Evolutionary conservation across 2,888 invertebrate species (phyloP).

Genomic region (Muschampia plurimacula): DNA sequence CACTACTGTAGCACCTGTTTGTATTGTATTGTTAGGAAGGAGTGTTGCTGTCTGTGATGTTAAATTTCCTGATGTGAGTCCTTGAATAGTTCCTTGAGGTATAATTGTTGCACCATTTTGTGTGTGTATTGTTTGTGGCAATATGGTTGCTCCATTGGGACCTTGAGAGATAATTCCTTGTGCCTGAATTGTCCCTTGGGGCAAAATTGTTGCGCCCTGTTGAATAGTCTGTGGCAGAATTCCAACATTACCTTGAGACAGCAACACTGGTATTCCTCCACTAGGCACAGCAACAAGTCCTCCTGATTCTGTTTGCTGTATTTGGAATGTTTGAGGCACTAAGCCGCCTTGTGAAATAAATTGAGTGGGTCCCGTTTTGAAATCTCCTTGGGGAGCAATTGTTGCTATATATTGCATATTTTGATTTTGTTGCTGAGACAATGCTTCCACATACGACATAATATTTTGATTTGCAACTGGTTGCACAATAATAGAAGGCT

Average conservation of each 20-base stretch:
- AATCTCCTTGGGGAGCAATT: conserved; percentile 87
- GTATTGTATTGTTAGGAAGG: conserved; percentile 71
- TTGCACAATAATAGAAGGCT: conserved; percentile 89
- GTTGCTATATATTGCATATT: conserved; percentile 92
- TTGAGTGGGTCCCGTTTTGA: conserved; percentile 83
- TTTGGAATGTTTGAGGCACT: conserved; percentile 86
- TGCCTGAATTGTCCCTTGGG: conserved; percentile 84
- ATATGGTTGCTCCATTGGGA: conserved; percentile 85
- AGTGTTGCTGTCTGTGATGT: conserved; percentile 74
- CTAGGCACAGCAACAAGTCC: conserved; percentile 87
- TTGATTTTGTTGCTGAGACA: conserved; percentile 89
- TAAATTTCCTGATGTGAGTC: conserved; percentile 69
- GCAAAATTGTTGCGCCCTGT: conserved; percentile 85
- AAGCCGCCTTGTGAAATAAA: conserved; percentile 84
- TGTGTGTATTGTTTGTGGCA: conserved; percentile 85
- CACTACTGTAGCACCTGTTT: conserved; percentile 75
- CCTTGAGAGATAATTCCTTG: conserved; percentile 83
- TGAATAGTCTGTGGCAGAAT: conserved; percentile 81
- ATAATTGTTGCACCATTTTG: conserved; percentile 88
- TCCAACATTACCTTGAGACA: conserved; percentile 83
- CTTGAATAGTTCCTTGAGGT: conserved; percentile 84
- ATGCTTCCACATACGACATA: conserved; percentile 89
- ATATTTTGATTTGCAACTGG: conserved; percentile 87
- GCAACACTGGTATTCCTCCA: conserved; percentile 83
- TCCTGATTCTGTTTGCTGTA: conserved; percentile 87